These are phyloP conservation scores for Acinonyx jubatus DNA, from an alignment of 2,113 vertebrate species.

Conservation along the genomic window DNA sequence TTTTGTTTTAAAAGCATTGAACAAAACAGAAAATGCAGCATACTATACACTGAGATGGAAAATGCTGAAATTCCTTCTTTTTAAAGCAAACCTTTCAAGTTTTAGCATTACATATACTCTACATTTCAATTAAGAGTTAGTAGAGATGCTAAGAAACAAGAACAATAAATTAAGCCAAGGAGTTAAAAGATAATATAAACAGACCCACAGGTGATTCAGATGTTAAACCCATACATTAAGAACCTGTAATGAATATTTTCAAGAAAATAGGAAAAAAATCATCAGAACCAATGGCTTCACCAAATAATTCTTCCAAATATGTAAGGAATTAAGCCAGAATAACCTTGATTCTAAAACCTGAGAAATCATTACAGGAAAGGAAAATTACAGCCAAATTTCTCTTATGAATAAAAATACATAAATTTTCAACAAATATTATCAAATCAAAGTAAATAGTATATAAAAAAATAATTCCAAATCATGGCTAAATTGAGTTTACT, in stretches of 20 bases:
- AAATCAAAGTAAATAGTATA: background rate
- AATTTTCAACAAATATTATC: background rate
- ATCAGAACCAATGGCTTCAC: background rate
- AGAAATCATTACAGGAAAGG: background rate
- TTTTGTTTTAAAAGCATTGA: conserved; percentile 79
- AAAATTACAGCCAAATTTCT: background rate
- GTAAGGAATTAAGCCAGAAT: background rate
- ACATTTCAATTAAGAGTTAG: background rate
- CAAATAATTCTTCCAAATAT: background rate
- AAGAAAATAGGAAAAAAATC: background rate
- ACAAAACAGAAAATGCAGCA: conserved; percentile 75
- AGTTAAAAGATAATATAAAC: background rate
- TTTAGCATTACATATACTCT: conserved; percentile 17
- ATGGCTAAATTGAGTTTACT: conserved; percentile 6
- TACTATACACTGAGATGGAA: conserved; percentile 21
- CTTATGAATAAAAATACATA: background rate
- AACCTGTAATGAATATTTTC: background rate
- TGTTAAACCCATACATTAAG: background rate
- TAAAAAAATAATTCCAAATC: background rate
- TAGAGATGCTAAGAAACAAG: background rate
- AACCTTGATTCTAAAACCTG: conserved; percentile 8
- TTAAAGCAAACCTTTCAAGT: background rate
- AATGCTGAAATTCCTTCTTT: background rate
- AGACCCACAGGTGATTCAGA: background rate
- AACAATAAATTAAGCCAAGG: background rate